These are phyloP conservation scores for Epinotia bilunana DNA, from an alignment of 2,888 invertebrate genomes.

Conservation along the genomic window DNA sequence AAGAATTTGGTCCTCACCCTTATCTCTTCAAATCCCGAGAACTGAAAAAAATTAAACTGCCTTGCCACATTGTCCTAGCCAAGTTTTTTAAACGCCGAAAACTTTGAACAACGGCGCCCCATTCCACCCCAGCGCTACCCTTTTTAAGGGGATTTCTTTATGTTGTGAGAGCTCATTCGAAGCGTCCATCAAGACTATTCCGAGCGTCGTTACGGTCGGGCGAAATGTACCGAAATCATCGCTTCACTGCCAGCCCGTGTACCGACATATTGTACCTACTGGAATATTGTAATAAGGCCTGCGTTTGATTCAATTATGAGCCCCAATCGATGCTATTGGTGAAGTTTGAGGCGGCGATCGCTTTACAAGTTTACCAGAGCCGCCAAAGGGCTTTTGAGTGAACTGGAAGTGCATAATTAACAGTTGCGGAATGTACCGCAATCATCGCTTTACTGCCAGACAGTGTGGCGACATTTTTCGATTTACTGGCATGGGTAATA, in stretches of 20 bases:
- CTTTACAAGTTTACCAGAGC: not conserved
- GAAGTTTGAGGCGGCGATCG: slow-evolving; percentile 46
- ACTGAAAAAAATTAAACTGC: too few relatives aligned
- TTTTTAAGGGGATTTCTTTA: slow-evolving; percentile 85
- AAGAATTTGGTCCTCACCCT: too few relatives aligned
- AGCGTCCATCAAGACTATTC: slow-evolving; percentile 88
- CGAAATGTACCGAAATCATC: slow-evolving; percentile 86
- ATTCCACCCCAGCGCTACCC: slow-evolving; percentile 80
- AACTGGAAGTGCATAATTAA: not conserved
- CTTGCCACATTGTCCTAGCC: too few relatives aligned
- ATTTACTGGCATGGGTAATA: slow-evolving; percentile 69
- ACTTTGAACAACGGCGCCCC: slow-evolving; percentile 50
- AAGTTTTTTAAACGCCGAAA: slow-evolving; percentile 8
- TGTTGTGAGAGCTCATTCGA: slow-evolving; percentile 85
- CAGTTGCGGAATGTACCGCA: slow-evolving; percentile 81
- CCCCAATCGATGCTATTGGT: slow-evolving; percentile 52
- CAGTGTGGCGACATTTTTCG: slow-evolving; percentile 77
- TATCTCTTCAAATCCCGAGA: too few relatives aligned
- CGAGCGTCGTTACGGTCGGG: slow-evolving; percentile 86
- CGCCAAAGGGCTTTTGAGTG: not conserved
- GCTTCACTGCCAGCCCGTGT: slow-evolving; percentile 73
- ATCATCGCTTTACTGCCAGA: slow-evolving; percentile 81
- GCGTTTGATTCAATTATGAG: slow-evolving; percentile 72
- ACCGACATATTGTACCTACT: slow-evolving; percentile 79
- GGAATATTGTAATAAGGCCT: slow-evolving; percentile 67